These are phyloP conservation scores for Spinus pinus DNA, from an alignment of 2,797 vertebrate genomes.

Conservation along the genomic window DNA sequence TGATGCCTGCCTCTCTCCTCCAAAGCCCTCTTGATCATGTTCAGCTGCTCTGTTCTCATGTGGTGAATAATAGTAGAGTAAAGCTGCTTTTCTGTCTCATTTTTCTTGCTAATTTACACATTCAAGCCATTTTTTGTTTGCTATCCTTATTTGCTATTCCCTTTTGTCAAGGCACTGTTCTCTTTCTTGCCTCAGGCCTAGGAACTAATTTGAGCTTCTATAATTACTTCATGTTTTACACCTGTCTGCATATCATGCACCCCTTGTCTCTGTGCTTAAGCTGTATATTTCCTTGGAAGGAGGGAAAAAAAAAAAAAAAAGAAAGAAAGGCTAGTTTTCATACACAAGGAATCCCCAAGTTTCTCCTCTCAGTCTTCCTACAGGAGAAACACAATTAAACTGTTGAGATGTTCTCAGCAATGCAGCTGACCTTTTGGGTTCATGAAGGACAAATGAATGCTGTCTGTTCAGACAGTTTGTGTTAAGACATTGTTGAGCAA, in stretches of 20 bases:
- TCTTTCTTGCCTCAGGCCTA: slow-evolving; percentile 89
- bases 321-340: slow-evolving; percentile 58
- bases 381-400: slow-evolving; percentile 75
- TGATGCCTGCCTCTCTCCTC: slow-evolving; percentile 90
- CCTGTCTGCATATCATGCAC: slow-evolving; percentile 95
- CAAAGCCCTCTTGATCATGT: slow-evolving; percentile 92
- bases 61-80: slow-evolving; percentile 88
- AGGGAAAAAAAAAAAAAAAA: slow-evolving; percentile 14
- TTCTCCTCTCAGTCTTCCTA: slow-evolving; percentile 63
- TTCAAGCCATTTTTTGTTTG: slow-evolving; percentile 98
- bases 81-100: slow-evolving; percentile 93
- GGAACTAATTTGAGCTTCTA: slow-evolving; percentile 97
- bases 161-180: slow-evolving; percentile 87
- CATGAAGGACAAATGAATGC: slow-evolving; percentile 79
- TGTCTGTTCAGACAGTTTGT: slow-evolving; percentile 80
- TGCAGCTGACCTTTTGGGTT: slow-evolving; percentile 78
- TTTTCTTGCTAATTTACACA: slow-evolving; percentile 98
- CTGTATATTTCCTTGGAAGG: slow-evolving; percentile 77
- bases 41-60: slow-evolving; percentile 93
- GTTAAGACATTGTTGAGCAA: slow-evolving; percentile 78
- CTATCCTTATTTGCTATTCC: slow-evolving; percentile 92
- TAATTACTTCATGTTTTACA: slow-evolving; percentile 99
- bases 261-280: slow-evolving; percentile 81
- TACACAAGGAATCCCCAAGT: slow-evolving; percentile 59
- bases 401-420: slow-evolving; percentile 74